Conservation (phyloP, 2,113 vertebrate genomes). For the Pelusios castaneus region DNA sequence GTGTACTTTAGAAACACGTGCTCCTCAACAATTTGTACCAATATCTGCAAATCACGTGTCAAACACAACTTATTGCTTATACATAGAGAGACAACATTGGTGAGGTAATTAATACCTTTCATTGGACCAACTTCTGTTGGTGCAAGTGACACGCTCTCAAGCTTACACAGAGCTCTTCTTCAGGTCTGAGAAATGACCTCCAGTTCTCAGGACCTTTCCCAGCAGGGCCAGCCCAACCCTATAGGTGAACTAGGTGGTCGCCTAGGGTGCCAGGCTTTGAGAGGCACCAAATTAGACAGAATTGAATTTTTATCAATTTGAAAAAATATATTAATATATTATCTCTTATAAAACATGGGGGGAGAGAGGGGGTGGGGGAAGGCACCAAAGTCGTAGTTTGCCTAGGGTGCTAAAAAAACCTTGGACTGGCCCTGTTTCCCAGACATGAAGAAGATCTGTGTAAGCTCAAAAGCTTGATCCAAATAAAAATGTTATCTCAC, state of each 20-base stretch:
- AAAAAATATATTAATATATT: no score
- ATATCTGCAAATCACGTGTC: constrained; percentile 39
- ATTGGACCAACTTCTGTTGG: neutral
- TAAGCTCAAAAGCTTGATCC: neutral
- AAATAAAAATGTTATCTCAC: no score
- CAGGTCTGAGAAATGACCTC: neutral
- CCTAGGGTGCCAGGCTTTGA: no score
- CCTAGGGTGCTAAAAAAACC: no score
- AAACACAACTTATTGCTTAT: constrained; percentile 34
- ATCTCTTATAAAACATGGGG: no score
- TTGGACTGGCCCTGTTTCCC: no score
- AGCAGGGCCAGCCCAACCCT: no score
- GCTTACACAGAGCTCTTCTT: neutral
- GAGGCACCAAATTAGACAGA: no score
- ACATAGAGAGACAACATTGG: neutral
- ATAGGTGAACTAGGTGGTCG: no score
- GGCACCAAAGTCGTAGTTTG: no score
- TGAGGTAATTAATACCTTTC: neutral
- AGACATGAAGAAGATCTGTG: neutral
- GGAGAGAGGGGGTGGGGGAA: no score
- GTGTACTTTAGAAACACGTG: constrained; percentile 31
- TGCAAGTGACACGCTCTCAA: neutral
- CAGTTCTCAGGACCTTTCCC: neutral
- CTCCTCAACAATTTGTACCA: constrained; percentile 34
- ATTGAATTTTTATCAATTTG: no score